These are phyloP conservation scores for Rhingia rostrata DNA, from an alignment of 2,888 invertebrate species.

Conservation along the genomic window DNA sequence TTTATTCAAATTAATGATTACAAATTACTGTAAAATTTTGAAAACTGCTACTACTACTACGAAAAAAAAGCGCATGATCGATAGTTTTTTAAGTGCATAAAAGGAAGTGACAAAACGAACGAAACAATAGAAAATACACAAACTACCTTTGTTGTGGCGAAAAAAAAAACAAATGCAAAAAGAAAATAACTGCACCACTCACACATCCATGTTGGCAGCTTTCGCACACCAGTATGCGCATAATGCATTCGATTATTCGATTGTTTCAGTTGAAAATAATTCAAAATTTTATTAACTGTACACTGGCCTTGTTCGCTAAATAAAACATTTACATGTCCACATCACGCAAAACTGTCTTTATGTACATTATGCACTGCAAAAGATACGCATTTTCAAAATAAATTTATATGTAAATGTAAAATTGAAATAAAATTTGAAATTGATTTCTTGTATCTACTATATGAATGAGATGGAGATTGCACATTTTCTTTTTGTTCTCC, in stretches of 20 bases:
- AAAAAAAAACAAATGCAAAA: conserved; percentile 10
- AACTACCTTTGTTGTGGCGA: conserved; percentile 55
- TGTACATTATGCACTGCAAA: background rate
- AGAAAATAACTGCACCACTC: conserved; percentile 47
- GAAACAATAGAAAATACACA: conserved; percentile 38
- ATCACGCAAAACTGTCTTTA: background rate
- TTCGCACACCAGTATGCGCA: conserved; percentile 16
- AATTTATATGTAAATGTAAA: background rate
- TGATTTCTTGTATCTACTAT: conserved; percentile 7
- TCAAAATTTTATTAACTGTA: conserved; percentile 27
- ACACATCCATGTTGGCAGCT: conserved; percentile 27
- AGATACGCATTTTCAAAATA: background rate
- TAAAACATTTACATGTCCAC: conserved; percentile 17
- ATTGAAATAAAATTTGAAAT: background rate
- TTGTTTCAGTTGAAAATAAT: conserved; percentile 21
- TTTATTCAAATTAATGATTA: conserved; percentile 14
- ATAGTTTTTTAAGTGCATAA: conserved; percentile 62
- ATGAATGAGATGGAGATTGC: conserved; percentile 13
- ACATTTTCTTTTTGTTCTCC: background rate
- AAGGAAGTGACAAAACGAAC: conserved; percentile 42
- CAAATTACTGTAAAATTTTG: conserved; percentile 41
- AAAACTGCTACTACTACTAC: background rate
- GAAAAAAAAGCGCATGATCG: conserved; percentile 68
- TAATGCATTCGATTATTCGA: conserved; percentile 31
- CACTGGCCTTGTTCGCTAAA: conserved; percentile 36